Base-by-base conservation (phyloP, 2,113 vertebrate species). In the Anseranas semipalmata region DNA sequence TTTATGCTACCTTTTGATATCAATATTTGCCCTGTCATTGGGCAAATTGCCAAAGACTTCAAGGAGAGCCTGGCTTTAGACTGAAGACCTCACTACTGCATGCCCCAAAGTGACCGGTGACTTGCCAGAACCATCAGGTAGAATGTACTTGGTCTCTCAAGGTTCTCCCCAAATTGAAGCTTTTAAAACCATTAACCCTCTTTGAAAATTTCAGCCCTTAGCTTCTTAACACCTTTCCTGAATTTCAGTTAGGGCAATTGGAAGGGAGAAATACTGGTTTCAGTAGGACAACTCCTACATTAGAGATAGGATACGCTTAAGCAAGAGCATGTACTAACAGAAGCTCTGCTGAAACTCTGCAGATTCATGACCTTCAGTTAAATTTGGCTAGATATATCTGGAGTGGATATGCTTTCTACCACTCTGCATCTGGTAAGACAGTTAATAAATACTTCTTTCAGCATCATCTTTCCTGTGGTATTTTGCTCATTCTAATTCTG, bases 401-500 rank as follows among this genome's bases (percentile, higher is more conserved):
- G 65, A 35, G 86, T 94, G 89, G 77, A 85, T 68, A 45, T 43
- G 70, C 48, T 89, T 93, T 89, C 89, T 76, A 60, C 87, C 70
- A 85, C 63, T 87, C 80, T 75, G 81, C 89, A 85, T 96, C 95
- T 96, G 91, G 91, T 93, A 93, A 96, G n/a, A 41, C 84, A 95
- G 84, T 97, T 96, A 96, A 95, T 91, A 95, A 95, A 94, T 81
- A 85, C 46, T 89, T 81, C 21, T 84, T 87, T 86, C 56, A 78
- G 91, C 91, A 91, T 95, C 46, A 55, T 94, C 93, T 92, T 95
- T 95, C 94, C 95, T 87, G 91, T 72, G 94, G 93, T 95, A 94
- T 96, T 96, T 89, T 93, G 80, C 74, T 94, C 41, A 39, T 83
- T 96, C 91, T 94, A 85, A 91, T 89, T 94, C 62, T 91, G 91